A percentile compares a stretch with the other conserved stretches of the same genome.
phyloP scores from a whole-genome alignment of 2,888 invertebrate genomes.

The Epistrophella euchroma region DNA sequence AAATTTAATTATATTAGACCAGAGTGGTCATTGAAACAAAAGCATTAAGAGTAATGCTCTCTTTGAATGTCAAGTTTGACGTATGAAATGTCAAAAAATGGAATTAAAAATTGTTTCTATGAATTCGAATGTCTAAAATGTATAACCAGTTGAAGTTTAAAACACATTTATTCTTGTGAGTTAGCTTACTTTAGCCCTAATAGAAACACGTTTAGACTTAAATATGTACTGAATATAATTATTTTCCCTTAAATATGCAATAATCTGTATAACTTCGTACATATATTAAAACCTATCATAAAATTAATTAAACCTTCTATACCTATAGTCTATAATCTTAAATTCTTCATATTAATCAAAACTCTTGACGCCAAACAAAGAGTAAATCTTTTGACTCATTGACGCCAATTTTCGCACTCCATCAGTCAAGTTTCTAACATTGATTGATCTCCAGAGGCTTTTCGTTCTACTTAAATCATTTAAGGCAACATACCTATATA shows the following conservation, averaged over 20 bases:
- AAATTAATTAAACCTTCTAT: neutral
- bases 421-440: slow-evolving; percentile 52
- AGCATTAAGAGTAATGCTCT: no score
- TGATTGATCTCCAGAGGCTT: slow-evolving; percentile 56
- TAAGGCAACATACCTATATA: slow-evolving; percentile 12
- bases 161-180: neutral
- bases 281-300: neutral
- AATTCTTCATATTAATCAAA: slow-evolving; percentile 41
- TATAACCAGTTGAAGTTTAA: no score
- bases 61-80: no score
- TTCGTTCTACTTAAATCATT: slow-evolving; percentile 22
- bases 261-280: neutral
- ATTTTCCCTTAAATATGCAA: neutral
- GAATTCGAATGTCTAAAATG: no score
- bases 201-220: no score
- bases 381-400: slow-evolving; percentile 44
- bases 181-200: neutral
- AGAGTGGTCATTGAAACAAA: no score
- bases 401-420: slow-evolving; percentile 41
- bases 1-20: no score
- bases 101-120: no score
- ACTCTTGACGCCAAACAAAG: slow-evolving; percentile 33
- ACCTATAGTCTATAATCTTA: neutral
- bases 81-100: no score
- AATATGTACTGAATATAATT: neutral